These are phyloP conservation scores for Hofmannophila pseudospretella DNA, from an alignment of 2,888 invertebrate genomes.

Conservation along the genomic window DNA sequence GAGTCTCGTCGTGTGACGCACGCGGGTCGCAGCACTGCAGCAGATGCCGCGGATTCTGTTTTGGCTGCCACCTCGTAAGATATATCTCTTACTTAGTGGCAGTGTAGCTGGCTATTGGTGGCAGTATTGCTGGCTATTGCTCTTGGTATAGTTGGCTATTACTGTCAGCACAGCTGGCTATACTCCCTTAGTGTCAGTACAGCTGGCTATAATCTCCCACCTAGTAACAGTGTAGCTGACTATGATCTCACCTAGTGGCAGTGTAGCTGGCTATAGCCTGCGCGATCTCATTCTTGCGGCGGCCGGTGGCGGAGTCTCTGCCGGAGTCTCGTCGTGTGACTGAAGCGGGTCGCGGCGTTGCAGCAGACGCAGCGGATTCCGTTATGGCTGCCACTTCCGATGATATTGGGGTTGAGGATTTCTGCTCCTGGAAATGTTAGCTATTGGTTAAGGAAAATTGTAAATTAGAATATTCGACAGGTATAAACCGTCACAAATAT, in stretches of 20 bases:
- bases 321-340: constrained; percentile 50
- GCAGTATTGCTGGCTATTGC: not conserved
- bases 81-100: constrained; percentile 48
- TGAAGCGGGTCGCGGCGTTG: constrained; percentile 31
- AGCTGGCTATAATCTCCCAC: too few species aligned
- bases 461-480: too few species aligned
- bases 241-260: constrained; percentile 43
- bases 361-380: constrained; percentile 31
- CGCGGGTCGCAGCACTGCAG: constrained; percentile 31
- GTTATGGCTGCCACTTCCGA: constrained; percentile 66
- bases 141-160: too few species aligned
- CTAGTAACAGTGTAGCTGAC: too few species aligned
- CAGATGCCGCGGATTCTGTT: constrained; percentile 35
- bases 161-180: too few species aligned
- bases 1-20: constrained; percentile 45
- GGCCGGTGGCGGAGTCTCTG: constrained; percentile 53
- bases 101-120: not conserved
- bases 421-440: constrained; percentile 51
- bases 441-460: too few species aligned
- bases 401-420: constrained; percentile 49
- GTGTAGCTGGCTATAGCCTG: constrained; percentile 96
- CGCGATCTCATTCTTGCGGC: constrained; percentile 92
- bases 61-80: constrained; percentile 67
- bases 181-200: not conserved
- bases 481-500: too few species aligned